Conservation (phyloP, 2,797 vertebrate species). For the Poeciliopsis presidionis region DNA sequence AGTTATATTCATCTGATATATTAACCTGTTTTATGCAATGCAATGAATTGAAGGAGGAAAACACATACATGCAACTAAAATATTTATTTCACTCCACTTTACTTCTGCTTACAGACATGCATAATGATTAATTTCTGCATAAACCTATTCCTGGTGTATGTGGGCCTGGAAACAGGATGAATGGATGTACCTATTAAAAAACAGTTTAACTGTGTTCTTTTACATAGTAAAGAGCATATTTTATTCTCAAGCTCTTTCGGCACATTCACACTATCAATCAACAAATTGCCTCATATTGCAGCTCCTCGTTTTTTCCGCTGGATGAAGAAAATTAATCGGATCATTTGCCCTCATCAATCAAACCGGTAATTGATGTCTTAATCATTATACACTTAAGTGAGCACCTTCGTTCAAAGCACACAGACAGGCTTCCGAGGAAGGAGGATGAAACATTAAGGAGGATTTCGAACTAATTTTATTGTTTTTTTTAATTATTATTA, state of each 20-base stretch:
- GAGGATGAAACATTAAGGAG: slow-evolving; percentile 25
- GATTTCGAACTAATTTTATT: slow-evolving; percentile 48
- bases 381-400: slow-evolving; percentile 96
- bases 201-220: neutral
- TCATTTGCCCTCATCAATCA: slow-evolving; percentile 96
- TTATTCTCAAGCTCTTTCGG: slow-evolving; percentile 62
- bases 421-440: slow-evolving; percentile 65
- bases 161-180: neutral
- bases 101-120: neutral
- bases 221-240: slow-evolving; percentile 36
- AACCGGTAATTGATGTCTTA: slow-evolving; percentile 93
- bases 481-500: neutral
- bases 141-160: neutral
- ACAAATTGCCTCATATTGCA: slow-evolving; percentile 81
- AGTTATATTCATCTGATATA: slow-evolving; percentile 67
- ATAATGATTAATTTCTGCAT: neutral
- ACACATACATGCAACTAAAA: slow-evolving; percentile 9
- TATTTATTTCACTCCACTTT: neutral
- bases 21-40: slow-evolving; percentile 54
- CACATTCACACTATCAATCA: slow-evolving; percentile 85
- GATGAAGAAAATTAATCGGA: slow-evolving; percentile 91
- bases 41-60: slow-evolving; percentile 29
- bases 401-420: slow-evolving; percentile 81
- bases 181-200: slow-evolving; percentile 5
- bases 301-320: slow-evolving; percentile 85